Percentiles rank a stretch among this genome's conserved stretches.
Conservation (phyloP, 2,888 invertebrate species). For the Neoaliturus tenellus region DNA sequence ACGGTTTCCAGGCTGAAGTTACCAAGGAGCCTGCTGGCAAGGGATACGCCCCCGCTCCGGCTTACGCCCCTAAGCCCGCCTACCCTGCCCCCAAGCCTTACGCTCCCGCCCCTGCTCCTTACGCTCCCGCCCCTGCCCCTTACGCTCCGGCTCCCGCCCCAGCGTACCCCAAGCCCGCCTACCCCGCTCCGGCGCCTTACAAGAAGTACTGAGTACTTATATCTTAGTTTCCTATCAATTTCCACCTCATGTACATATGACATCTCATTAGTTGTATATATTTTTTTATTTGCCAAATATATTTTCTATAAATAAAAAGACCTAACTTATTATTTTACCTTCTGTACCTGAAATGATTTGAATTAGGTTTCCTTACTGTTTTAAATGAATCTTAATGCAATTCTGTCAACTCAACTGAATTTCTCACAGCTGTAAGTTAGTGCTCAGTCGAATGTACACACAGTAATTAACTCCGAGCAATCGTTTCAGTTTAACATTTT, state of each 20-base stretch:
- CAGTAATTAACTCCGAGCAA: too few species aligned
- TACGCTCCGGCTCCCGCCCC: neutral
- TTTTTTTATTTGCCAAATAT: slow-evolving; percentile 13
- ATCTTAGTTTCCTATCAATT: neutral
- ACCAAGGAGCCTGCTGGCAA: slow-evolving; percentile 60
- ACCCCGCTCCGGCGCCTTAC: slow-evolving; percentile 21
- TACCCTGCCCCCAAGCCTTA: neutral
- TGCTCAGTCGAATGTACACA: too few species aligned
- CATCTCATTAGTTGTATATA: slow-evolving; percentile 30
- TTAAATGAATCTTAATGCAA: too few species aligned
- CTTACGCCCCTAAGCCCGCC: slow-evolving; percentile 35
- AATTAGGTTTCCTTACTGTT: too few species aligned
- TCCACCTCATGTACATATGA: slow-evolving; percentile 9
- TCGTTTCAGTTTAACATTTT: too few species aligned
- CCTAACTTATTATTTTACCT: too few species aligned
- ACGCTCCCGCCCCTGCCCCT: neutral
- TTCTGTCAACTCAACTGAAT: too few species aligned
- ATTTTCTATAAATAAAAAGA: neutral
- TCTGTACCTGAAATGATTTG: too few species aligned
- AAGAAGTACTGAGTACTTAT: slow-evolving; percentile 20
- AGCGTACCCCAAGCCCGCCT: slow-evolving; percentile 41
- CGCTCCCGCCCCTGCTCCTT: slow-evolving; percentile 19
- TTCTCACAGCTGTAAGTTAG: too few species aligned
- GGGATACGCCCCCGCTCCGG: slow-evolving; percentile 15
- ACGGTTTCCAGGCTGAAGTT: slow-evolving; percentile 68